Evolutionary conservation across 2,888 invertebrate species (phyloP).

Genomic region (Brachyptera putata): DNA sequence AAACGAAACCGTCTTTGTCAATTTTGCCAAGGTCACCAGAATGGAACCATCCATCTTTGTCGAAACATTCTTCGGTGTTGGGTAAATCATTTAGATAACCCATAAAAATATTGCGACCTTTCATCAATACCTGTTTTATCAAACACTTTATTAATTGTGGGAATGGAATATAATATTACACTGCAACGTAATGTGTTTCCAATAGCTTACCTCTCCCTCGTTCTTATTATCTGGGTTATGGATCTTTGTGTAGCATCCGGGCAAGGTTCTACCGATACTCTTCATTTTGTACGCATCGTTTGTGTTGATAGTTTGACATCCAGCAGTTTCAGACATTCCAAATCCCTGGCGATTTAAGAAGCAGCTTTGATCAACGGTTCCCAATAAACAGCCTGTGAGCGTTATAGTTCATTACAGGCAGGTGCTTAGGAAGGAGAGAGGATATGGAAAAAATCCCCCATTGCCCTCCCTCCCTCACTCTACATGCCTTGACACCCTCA

Average conservation of each 20-base stretch:
- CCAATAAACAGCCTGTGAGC: no score
- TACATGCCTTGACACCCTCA: no score
- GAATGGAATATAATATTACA: no score
- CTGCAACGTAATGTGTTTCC: no score
- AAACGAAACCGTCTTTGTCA: slow-evolving; percentile 69
- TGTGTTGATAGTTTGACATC: slow-evolving; percentile 67
- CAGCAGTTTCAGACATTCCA: slow-evolving; percentile 84
- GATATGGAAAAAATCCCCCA: no score
- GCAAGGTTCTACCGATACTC: slow-evolving; percentile 66
- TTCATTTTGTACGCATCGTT: slow-evolving; percentile 58
- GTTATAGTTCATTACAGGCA: no score
- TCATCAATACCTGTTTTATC: slow-evolving; percentile 72
- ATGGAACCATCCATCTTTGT: slow-evolving; percentile 81
- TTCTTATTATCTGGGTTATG: slow-evolving; percentile 66
- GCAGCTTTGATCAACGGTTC: no score
- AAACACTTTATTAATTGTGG: no score
- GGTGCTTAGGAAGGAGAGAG: no score
- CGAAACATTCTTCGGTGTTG: slow-evolving; percentile 72
- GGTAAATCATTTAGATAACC: slow-evolving; percentile 75
- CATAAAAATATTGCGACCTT: slow-evolving; percentile 87
- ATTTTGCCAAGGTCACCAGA: slow-evolving; percentile 82
- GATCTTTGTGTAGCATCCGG: slow-evolving; percentile 67
- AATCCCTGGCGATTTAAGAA: slow-evolving; percentile 53
- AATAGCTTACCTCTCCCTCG: slow-evolving; percentile 62
- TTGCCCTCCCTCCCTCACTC: no score